phyloP scores from a whole-genome alignment of 2,888 invertebrate genomes.

The Caradrina clavipalpis region DNA sequence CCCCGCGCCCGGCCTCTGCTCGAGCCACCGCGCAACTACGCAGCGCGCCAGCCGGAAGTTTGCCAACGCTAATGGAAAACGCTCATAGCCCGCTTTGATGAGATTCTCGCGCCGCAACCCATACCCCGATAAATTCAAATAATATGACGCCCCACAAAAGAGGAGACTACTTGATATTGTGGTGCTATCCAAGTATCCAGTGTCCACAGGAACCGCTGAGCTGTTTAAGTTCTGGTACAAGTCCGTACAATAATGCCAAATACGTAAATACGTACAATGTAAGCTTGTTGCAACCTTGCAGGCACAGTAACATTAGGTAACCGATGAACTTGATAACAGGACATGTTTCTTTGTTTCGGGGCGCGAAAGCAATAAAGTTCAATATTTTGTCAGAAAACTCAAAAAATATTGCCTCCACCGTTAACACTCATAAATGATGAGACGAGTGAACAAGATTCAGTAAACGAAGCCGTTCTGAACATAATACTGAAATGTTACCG shows the following conservation, averaged over 20 bases:
- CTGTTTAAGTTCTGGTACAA: background rate
- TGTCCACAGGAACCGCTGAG: slow-evolving; percentile 48
- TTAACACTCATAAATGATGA: too few relatives aligned
- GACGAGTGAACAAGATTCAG: too few relatives aligned
- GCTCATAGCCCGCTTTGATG: slow-evolving; percentile 76
- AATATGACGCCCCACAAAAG: slow-evolving; percentile 53
- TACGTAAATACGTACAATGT: background rate
- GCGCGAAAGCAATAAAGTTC: background rate
- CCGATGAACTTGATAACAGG: background rate
- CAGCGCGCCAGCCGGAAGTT: slow-evolving; percentile 85
- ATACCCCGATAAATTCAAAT: slow-evolving; percentile 59
- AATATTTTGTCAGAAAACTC: too few relatives aligned
- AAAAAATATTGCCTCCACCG: too few relatives aligned
- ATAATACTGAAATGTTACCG: background rate
- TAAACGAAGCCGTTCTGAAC: too few relatives aligned
- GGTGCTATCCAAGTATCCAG: too few relatives aligned
- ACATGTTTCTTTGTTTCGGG: background rate
- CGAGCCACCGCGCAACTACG: slow-evolving; percentile 79
- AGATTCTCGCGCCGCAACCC: slow-evolving; percentile 66
- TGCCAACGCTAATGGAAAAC: slow-evolving; percentile 82
- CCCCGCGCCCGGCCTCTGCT: slow-evolving; percentile 59
- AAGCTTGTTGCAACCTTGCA: background rate
- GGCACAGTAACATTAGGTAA: background rate
- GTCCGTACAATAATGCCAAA: background rate
- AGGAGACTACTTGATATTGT: slow-evolving; percentile 51